Percentiles rank a stretch among this genome's conserved stretches.
phyloP scores from a whole-genome alignment of 2,888 invertebrate genomes.

The Scaptodrosophila latifasciaeformis region DNA sequence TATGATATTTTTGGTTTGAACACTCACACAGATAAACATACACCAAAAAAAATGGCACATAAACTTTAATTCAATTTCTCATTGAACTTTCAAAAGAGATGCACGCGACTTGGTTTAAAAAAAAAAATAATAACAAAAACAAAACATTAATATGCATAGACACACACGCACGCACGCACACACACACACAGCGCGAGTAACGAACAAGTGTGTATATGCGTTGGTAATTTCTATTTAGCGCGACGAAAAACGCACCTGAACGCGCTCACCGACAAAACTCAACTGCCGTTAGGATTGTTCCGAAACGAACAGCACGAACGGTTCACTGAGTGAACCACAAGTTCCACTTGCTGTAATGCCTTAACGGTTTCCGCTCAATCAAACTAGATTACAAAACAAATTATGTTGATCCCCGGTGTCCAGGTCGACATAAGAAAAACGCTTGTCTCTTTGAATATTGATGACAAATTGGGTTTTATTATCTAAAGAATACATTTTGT shows the following conservation, averaged over 20 bases:
- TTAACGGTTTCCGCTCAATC: too few species aligned
- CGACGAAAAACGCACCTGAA: conserved; percentile 34
- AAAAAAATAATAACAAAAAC: conserved; percentile 22
- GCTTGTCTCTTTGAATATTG: too few species aligned
- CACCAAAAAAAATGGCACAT: conserved; percentile 2
- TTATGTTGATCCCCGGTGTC: too few species aligned
- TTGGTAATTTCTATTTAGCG: too few species aligned
- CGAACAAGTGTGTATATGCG: conserved; percentile 28
- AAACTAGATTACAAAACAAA: too few species aligned
- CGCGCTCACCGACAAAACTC: conserved; percentile 55
- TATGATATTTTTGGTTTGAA: conserved; percentile 17
- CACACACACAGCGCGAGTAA: conserved; percentile 21
- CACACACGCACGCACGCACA: conserved; percentile 52
- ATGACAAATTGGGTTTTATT: too few species aligned
- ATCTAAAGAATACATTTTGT: too few species aligned
- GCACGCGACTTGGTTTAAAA: conserved; percentile 6
- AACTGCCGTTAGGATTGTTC: conserved; percentile 40
- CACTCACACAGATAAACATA: conserved; percentile 22
- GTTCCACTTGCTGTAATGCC: conserved; percentile 13
- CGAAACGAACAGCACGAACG: conserved; percentile 23
- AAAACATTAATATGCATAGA: conserved; percentile 35
- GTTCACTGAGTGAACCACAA: conserved; percentile 31
- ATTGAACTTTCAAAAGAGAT: not conserved
- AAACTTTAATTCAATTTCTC: not conserved
- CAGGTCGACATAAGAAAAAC: too few species aligned